Evolutionary conservation across 2,113 vertebrate species (phyloP), one percentile per base, ranked within the genome.

Genomic region (Passer domesticus): DNA sequence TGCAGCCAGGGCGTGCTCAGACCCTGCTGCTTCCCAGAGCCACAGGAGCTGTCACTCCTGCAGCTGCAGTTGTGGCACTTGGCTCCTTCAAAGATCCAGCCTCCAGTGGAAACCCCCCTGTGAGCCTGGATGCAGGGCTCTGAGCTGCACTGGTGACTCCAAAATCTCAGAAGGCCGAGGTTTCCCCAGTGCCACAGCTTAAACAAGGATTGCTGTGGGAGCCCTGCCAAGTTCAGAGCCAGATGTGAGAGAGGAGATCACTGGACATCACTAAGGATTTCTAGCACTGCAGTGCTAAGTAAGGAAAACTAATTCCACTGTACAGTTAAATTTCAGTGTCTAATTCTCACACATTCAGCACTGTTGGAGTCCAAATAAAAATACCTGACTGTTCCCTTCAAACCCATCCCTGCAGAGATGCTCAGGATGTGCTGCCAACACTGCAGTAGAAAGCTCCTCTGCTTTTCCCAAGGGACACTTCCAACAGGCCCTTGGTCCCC

Each of bases 21-120:
- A 5, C 27, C 59, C 6, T 0, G 19, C 46, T 60, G 77, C 27
- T 39, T 5, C 14, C 11, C 33, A 11, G 73, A 41, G 59, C 56
- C 14, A 19, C 0, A 2, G 73, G 63, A 74, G 43, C 43, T 47
- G 44, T 4, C 0, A 0, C 30, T 85, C 60, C 90, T 70, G 17
- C 66, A 70, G 89, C 89, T 43, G 89, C 30, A 82, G 46, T 0
- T 18, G 91, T 13, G 58, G 66, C 15, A 14, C 56, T 88, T 46
- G 79, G 85, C 44, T 47, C 49, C 70, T 53, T 21, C 2, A n/a
- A 31, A 76, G 76, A 23, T 4, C 13, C 70, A 27, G 56, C 58
- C 30, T 89, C 37, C 69, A 35, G 44, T 21, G 76, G 78, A 69
- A 87, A 81, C 8, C 49, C 14, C 14, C 1, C 72, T 13, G 41